Percentiles rank a stretch among this genome's conserved stretches.
Evolutionary conservation across 2,797 vertebrate genomes (phyloP).

Genomic region (Moxostoma hubbsi): DNA sequence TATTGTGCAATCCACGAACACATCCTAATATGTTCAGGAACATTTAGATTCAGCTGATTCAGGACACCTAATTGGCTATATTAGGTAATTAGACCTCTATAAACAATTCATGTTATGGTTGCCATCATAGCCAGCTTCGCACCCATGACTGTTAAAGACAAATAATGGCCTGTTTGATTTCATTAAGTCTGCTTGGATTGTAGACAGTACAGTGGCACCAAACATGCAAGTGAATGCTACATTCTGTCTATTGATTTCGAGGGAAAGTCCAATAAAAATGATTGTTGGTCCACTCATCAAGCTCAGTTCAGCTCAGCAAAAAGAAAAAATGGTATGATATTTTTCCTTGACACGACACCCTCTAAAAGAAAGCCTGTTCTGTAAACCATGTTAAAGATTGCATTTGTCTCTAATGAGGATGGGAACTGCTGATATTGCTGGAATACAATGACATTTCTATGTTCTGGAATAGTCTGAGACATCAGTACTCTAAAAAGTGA

Average conservation of each 20-base stretch:
- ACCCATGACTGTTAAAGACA: not conserved
- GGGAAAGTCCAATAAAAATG: slow-evolving; percentile 23
- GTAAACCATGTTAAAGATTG: slow-evolving; percentile 4
- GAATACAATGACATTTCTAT: slow-evolving; percentile 22
- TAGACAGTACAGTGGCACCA: slow-evolving; percentile 5
- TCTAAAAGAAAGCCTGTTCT: slow-evolving; percentile 12
- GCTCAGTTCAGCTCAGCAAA: slow-evolving; percentile 6
- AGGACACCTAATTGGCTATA: not conserved
- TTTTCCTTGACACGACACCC: not conserved
- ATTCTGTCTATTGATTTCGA: slow-evolving; percentile 26
- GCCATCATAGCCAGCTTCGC: not conserved
- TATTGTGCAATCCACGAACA: not conserved
- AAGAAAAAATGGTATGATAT: slow-evolving; percentile 2
- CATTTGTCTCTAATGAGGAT: slow-evolving; percentile 19
- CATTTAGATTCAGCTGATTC: too few relatives aligned
- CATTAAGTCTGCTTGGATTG: slow-evolving; percentile 14
- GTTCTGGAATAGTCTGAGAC: slow-evolving; percentile 28
- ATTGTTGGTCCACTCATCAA: slow-evolving; percentile 18
- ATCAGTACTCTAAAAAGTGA: slow-evolving; percentile 20
- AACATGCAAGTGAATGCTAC: slow-evolving; percentile 9
- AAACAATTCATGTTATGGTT: not conserved
- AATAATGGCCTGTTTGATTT: slow-evolving; percentile 24
- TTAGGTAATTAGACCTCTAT: not conserved
- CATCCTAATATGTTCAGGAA: not conserved
- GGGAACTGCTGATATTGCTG: slow-evolving; percentile 27